These are phyloP conservation scores for Ophioderma brevispina DNA, from an alignment of 35 echinoderm and acorn worm species.

Conservation along the genomic window DNA sequence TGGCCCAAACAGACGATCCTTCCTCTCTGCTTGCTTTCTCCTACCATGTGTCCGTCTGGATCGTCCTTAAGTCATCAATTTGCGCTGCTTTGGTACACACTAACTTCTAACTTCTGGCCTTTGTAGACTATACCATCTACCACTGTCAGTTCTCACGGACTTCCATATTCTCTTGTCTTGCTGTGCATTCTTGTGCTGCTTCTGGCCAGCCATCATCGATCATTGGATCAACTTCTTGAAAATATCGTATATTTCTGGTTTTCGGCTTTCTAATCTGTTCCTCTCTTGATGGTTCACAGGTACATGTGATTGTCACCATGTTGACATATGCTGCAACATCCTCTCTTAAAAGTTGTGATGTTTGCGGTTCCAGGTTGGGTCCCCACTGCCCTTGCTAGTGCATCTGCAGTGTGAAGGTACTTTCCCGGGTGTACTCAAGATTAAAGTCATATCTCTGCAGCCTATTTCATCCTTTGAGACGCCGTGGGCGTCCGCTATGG, in stretches of 20 bases:
- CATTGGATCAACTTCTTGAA: background rate
- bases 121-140: conserved; percentile 54
- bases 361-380: background rate
- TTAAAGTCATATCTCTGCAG: conserved; percentile 67
- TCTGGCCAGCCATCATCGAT: conserved; percentile 52
- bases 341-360: conserved; percentile 5
- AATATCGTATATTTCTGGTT: conserved; percentile 14
- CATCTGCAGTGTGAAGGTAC: conserved; percentile 43
- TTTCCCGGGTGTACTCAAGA: conserved; percentile 61
- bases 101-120: conserved; percentile 16
- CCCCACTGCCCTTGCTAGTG: conserved; percentile 53
- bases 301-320: conserved; percentile 21
- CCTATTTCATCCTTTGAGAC: too few species aligned
- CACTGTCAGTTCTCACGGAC: conserved; percentile 39
- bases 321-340: conserved; percentile 54
- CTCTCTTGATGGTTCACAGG: conserved; percentile 14
- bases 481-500: too few species aligned
- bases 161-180: conserved; percentile 26
- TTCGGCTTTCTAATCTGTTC: conserved; percentile 24
- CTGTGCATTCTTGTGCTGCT: background rate
- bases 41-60: conserved; percentile 47
- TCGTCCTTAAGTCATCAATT: conserved; percentile 49
- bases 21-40: conserved; percentile 37
- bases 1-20: conserved; percentile 57
- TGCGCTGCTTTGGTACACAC: conserved; percentile 11